Conservation (phyloP, 2,888 invertebrate species). For the Parapristionchus giblindavisi region DNA sequence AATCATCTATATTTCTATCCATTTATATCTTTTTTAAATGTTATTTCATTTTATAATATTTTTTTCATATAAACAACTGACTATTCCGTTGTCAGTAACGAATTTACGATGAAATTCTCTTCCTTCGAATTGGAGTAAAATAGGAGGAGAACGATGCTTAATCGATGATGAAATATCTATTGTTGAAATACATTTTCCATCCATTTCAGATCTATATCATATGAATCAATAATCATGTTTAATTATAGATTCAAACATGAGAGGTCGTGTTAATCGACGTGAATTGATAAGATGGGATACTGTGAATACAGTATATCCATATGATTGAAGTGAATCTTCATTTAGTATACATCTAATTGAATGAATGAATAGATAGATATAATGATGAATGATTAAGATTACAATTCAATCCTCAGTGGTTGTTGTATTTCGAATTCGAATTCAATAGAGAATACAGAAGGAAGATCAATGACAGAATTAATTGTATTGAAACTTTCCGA, state of each 20-base stretch:
- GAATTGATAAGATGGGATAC: background rate
- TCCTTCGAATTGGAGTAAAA: conserved; percentile 1
- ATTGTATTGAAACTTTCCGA: background rate
- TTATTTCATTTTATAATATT: too few relatives aligned
- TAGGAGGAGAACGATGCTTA: background rate
- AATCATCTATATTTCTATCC: too few relatives aligned
- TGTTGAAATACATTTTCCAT: background rate
- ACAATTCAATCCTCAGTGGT: conserved; percentile 9
- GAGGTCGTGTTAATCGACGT: background rate
- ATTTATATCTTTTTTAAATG: too few relatives aligned
- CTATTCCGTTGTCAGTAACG: background rate
- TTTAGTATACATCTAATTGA: background rate
- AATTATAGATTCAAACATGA: background rate
- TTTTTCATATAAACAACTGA: too few relatives aligned
- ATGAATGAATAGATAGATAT: background rate
- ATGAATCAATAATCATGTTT: background rate
- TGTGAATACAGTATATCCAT: background rate
- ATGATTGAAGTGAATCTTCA: background rate
- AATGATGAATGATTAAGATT: background rate
- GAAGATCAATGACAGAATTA: conserved; percentile 3
- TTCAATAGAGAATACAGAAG: conserved; percentile 13
- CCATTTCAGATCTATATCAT: background rate
- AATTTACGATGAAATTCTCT: background rate
- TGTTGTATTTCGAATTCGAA: conserved; percentile 13
- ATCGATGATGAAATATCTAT: background rate